Evolutionary conservation across 2,113 vertebrate genomes (phyloP), one percentile per base, ranked within the genome.

Genomic region (Sander vitreus): DNA sequence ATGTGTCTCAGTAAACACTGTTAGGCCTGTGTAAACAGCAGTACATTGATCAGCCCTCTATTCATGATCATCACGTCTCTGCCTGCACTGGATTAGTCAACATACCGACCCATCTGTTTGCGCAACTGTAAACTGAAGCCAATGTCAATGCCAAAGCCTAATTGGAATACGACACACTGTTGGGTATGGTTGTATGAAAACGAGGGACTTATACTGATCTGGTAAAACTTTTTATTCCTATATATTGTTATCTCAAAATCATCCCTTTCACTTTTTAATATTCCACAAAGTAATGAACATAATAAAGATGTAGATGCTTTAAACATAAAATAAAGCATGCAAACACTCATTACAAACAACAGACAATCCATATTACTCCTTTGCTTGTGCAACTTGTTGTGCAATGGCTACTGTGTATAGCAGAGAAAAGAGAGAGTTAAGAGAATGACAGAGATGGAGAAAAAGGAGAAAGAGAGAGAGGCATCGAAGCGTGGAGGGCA

Each of bases 61-160:
- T 93, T 95, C 90, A 93, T 92, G 89, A 93, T 91, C 92, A 92
- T 89, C 89, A 87, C 88, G 89, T 93, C 89, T 93, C 78, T 36
- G 78, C 78, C 88, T 88, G 85, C 83, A 94, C 92, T 94, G 93
- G 94, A 94, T 95, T 94, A 95, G 93, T 93, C 88, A 89, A 92
- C 87, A 93, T 63, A 86, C 88, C 73, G 63, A 85, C 78, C 84
- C 59, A n/a, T 86, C 80, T 92, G 91, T 90, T 86, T 91, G 89
- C 87, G 87, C 85, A 88, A 72, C 86, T 92, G 80, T 92, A 89
- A 91, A 85, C 79, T 73, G 81, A 85, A 76, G 81, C 88, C 92
- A 93, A 93, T 91, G 90, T 93, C 91, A 92, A 89, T 91, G 91
- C 83, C 92, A 92, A 83, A 86, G 85, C 71, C 85, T 85, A 90